Evolutionary conservation across 2,113 vertebrate species (phyloP).

Genomic region (Jacana jacana): DNA sequence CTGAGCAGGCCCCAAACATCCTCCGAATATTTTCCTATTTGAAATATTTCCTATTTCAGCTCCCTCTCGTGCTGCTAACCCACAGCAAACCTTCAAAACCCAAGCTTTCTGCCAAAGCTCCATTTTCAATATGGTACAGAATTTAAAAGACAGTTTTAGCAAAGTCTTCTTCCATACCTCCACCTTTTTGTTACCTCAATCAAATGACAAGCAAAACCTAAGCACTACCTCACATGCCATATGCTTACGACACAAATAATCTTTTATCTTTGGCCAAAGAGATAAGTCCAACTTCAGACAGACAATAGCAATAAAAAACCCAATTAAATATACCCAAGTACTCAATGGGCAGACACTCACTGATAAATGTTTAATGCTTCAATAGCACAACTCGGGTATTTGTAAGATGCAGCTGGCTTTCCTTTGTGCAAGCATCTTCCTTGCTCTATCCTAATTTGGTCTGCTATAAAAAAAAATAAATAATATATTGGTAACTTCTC

Average conservation of each 20-base stretch:
- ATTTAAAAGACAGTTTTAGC: background rate
- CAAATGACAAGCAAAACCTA: background rate
- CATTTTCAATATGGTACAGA: background rate
- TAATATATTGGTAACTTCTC: background rate
- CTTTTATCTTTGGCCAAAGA: slow-evolving; percentile 35
- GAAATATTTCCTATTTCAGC: no score
- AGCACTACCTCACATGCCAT: background rate
- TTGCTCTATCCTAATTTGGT: background rate
- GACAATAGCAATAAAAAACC: slow-evolving; percentile 44
- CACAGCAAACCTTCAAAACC: slow-evolving; percentile 3
- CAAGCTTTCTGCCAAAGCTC: slow-evolving; percentile 1
- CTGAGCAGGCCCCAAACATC: slow-evolving; percentile 13
- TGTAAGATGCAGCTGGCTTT: slow-evolving; percentile 27
- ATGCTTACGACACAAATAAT: background rate
- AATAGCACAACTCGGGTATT: background rate
- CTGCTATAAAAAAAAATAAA: background rate
- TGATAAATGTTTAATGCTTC: slow-evolving; percentile 60
- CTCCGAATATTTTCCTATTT: background rate
- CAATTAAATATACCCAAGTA: slow-evolving; percentile 45
- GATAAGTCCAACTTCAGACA: slow-evolving; percentile 36
- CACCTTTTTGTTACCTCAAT: background rate
- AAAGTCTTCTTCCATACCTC: background rate
- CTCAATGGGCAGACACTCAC: slow-evolving; percentile 6
- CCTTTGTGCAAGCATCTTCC: background rate
- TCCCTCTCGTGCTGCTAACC: slow-evolving; percentile 6